Conservation (phyloP, 1,140 invertebrate genomes). For the Cylas formicarius region DNA sequence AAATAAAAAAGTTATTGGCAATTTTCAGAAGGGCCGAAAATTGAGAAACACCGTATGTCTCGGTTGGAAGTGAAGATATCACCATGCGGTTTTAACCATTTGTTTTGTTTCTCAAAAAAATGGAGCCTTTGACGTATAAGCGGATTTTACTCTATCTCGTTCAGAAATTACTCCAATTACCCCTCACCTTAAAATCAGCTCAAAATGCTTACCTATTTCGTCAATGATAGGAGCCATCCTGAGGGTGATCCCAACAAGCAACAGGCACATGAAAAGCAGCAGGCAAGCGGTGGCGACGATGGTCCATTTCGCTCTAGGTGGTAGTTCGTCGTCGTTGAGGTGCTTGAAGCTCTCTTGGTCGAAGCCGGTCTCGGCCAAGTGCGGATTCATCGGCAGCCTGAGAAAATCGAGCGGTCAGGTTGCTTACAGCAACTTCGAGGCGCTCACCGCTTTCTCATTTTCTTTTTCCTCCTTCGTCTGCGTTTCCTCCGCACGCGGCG, state of each 20-base stretch:
- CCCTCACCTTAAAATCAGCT: too few species aligned
- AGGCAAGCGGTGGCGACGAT: constrained; percentile 82
- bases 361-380: constrained; percentile 19
- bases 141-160: too few species aligned
- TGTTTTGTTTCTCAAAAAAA: too few species aligned
- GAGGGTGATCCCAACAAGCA: constrained; percentile 80
- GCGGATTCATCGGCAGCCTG: constrained; percentile 18
- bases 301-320: constrained; percentile 75
- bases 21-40: too few species aligned
- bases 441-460: constrained; percentile 30
- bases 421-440: constrained; percentile 18
- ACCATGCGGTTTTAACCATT: too few species aligned
- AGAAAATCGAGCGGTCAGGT: too few species aligned
- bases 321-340: constrained; percentile 67
- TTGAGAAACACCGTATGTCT: too few species aligned
- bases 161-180: too few species aligned
- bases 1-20: too few species aligned
- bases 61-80: too few species aligned
- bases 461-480: constrained; percentile 36
- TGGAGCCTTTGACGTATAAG: too few species aligned
- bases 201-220: constrained; percentile 75
- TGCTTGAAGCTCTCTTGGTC: constrained; percentile 41
- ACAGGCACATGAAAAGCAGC: constrained; percentile 74
- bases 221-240: constrained; percentile 87
- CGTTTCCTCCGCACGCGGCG: constrained; percentile 35